Evolutionary conservation across 1,140 invertebrate genomes (phyloP), one percentile per base, ranked within the genome.

Genomic region (Drosophila parabipectinata): DNA sequence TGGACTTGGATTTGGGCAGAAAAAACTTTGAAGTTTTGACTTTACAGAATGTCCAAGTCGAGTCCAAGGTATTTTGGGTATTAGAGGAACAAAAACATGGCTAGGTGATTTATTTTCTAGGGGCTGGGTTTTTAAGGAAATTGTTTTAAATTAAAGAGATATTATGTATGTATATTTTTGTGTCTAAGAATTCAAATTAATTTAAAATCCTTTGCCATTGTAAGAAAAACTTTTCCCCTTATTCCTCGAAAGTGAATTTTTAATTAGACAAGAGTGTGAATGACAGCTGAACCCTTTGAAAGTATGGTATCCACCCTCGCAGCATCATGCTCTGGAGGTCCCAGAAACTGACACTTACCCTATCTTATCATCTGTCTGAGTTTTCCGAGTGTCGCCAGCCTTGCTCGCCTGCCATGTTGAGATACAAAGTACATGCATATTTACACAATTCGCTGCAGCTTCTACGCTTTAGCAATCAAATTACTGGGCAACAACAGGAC

Each of bases 391-490:
- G 72, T 67, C 67, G 60, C 50, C 57, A 64, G 67, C 69, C 69
- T 62, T 77, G 66, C 52, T 58, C 58, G 28, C 26, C 39, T 47
- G 44, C 39, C 12, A 53, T 57, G 62, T 76, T 52, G 47, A 73
- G 80, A 84, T 84, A 84, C 81, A 84, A 80, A 87, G 82, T 72
- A 88, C 83, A 88, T 88, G 83, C 75, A 88, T 88, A 88, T 88
- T 88, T 88, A 88, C 83, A 88, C 83, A 88, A 88, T 83, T 88
- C 72, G 62, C 75, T 75, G 84, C 84, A 88, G 83, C 83, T 88
- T 88, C 83, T 88, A 83, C 83, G 83, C 83, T 88, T 88, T 88
- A 88, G 83, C 83, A 88, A 88, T 88, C 83, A 88, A 88, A 88
- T 83, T 88, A 88, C 83, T 77, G 44, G 67, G 37, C 64, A 72